Base-by-base conservation (phyloP, 2,797 vertebrate species). In the Sphenodon punctatus region DNA sequence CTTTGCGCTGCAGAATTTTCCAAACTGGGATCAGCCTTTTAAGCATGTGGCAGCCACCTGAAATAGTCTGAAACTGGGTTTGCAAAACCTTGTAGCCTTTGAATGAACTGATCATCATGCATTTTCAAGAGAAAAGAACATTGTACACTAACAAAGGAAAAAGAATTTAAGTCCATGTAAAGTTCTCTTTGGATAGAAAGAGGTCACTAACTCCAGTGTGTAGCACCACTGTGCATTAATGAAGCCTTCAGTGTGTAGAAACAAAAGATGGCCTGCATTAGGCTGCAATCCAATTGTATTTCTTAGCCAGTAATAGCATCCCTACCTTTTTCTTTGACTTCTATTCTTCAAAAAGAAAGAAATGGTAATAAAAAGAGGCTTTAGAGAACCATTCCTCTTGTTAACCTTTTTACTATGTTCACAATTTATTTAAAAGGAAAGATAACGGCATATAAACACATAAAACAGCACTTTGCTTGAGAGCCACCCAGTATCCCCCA, bases 41-140 rank as follows among this genome's bases (percentile, higher is more conserved):
- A 66, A 71, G n/a, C 81, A 84, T 3, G 4, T 49, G 66, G 65
- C 80, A 82, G 81, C 84, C 75, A 85, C 75, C 84, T 73, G 41
- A 81, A 93, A 81, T n/a, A 77, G 66, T 75, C 90, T 82, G 2
- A 2, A 88, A 86, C 70, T 84, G 80, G 27, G 71, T 48, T 91
- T 88, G 95, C 89, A 87, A 86, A 96, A 96, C 93, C 92, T 94
- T 91, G 89, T 82, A 94, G 95, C 95, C 93, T 95, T 96, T 88
- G 92, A 97, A 94, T 95, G 93, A 96, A 96, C 94, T 87, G 94
- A 94, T 95, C 92, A 93, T 90, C 94, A 93, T 89, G 94, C 94
- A 93, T 92, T 96, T 96, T 94, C 85, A 92, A 38, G 67, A 93
- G 85, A 94, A 94, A 95, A 89, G 88, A 82, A 91, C 8, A 41